Base-by-base conservation (phyloP, 2,113 vertebrate species). In the Thalassoma bifasciatum region DNA sequence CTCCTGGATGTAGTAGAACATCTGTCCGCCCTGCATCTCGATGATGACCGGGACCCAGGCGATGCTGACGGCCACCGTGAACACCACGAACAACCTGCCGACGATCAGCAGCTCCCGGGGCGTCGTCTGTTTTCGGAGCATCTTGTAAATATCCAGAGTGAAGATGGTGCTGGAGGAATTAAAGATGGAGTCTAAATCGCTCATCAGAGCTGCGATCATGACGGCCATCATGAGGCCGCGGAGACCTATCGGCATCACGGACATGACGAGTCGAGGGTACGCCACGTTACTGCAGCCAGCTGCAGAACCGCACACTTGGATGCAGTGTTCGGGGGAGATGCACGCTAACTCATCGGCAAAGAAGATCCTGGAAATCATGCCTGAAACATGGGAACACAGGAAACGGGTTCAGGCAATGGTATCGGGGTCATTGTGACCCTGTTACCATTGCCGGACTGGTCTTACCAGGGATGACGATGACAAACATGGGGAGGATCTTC, bases 131-230 rank as follows among this genome's bases (percentile, higher is more conserved):
- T 93, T 94, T 5, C 96, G 95, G 23, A 96, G 66, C 81, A 96
- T 97, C 44, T 97, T 97, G 94, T 98, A 98, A 66, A 99, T 92
- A n/a, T 99, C 97, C 49, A 99, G 91, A 0, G 97, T 98, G 88
- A 99, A 99, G 59, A 99, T 97, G 82, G 97, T 98, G 89, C 97
- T 98, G 30, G 97, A 96, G 2, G 96, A 98, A 91, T 99, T 99
- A 82, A 99, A 99, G 79, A 99, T 98, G 0, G 97, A 99, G 92
- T 98, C 97, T 89, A 99, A 79, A 90, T 98, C 96, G 54, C 97
- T 98, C 97, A 99, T 99, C 1, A 99, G 93, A 1, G 97, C 97
- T 0, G 97, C 97, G 1, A 99, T 97, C 96, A 99, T 98, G 66
- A 98, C 97, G 0, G 97, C 97, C 96, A 99, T 97, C 96, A 99